Conservation (phyloP, 1,140 invertebrate species). For the Macrostomum lignano region DNA sequence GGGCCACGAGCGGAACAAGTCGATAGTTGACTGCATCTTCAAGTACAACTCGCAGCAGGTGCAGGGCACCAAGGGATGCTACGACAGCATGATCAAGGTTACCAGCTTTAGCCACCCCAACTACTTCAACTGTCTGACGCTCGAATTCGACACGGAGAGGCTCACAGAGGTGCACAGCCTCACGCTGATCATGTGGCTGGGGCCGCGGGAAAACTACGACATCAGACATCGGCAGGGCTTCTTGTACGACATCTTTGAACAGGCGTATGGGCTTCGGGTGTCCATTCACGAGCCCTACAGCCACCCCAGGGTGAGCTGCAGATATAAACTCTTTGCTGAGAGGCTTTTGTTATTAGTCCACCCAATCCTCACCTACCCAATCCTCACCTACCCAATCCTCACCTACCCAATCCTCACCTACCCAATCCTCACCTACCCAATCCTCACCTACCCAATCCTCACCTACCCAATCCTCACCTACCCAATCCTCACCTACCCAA, state of each 20-base stretch:
- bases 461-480: no score
- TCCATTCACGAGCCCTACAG: background rate
- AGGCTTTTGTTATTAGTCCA: no score
- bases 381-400: no score
- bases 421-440: no score
- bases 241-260: slow-evolving; percentile 3
- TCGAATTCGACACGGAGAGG: background rate
- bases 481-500: no score
- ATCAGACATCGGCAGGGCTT: slow-evolving; percentile 1
- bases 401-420: no score
- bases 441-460: no score
- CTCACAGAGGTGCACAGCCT: background rate
- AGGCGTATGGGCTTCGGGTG: background rate
- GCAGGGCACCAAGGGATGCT: background rate
- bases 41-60: no score
- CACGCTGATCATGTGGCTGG: background rate
- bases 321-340: no score
- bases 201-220: background rate
- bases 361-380: no score
- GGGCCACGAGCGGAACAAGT: background rate
- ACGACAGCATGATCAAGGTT: background rate
- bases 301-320: no score
- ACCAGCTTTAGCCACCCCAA: background rate
- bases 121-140: slow-evolving; percentile 4
- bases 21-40: no score